Conservation (phyloP, 2,888 invertebrate species). For the Drosophila gaucha region DNA sequence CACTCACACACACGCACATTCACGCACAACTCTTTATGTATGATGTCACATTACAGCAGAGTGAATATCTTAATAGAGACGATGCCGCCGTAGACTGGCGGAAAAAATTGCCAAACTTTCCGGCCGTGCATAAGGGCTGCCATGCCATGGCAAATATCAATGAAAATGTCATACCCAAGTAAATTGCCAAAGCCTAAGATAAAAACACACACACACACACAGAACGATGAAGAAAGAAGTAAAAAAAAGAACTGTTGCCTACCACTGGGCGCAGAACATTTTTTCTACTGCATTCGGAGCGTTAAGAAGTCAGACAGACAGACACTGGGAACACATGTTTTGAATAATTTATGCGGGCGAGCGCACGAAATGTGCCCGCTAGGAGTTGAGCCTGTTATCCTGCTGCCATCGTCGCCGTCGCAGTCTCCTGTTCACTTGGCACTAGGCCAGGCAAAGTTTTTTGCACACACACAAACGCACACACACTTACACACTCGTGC, state of each 20-base stretch:
- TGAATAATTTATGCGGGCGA: slow-evolving; percentile 83
- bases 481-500: slow-evolving; percentile 11
- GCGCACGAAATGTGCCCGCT: slow-evolving; percentile 74
- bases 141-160: slow-evolving; percentile 63
- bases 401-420: slow-evolving; percentile 25
- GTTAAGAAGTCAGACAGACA: slow-evolving; percentile 46
- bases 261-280: slow-evolving; percentile 46
- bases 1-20: slow-evolving; percentile 10
- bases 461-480: slow-evolving; percentile 33
- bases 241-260: slow-evolving; percentile 54
- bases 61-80: slow-evolving; percentile 79
- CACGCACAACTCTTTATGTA: slow-evolving; percentile 70
- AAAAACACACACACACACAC: slow-evolving; percentile 37
- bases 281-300: slow-evolving; percentile 63
- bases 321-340: slow-evolving; percentile 81
- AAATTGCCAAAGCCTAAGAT: slow-evolving; percentile 59
- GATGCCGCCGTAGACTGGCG: slow-evolving; percentile 56
- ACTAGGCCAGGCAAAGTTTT: slow-evolving; percentile 76
- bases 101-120: slow-evolving; percentile 76
- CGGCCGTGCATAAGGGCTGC: slow-evolving; percentile 58
- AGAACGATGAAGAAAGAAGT: slow-evolving; percentile 10
- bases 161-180: slow-evolving; percentile 77
- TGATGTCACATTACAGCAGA: slow-evolving; percentile 78
- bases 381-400: slow-evolving; percentile 69
- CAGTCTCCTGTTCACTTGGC: slow-evolving; percentile 40